Evolutionary conservation across 2,113 vertebrate species (phyloP).

Genomic region (Datnioides undecimradiatus): DNA sequence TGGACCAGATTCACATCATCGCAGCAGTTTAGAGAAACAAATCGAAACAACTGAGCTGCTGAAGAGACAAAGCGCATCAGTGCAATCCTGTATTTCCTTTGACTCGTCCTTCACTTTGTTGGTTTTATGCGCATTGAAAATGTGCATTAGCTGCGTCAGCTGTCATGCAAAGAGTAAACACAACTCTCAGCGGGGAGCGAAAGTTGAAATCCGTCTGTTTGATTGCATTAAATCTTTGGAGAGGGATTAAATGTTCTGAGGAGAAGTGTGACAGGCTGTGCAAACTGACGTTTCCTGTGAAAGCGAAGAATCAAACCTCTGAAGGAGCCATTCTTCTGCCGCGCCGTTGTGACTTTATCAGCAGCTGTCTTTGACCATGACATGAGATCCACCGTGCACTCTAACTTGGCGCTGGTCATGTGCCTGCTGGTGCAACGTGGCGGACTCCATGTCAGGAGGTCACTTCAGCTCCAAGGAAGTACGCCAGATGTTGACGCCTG

Average conservation of each 20-base stretch:
- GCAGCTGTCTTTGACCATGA: not conserved
- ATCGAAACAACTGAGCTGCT: too few relatives aligned
- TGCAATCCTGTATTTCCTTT: not conserved
- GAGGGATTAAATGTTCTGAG: not conserved
- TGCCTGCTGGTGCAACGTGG: too few relatives aligned
- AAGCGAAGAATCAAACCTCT: not conserved
- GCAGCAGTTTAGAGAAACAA: too few relatives aligned
- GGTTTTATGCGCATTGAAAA: not conserved
- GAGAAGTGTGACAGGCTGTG: not conserved
- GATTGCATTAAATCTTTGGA: not conserved
- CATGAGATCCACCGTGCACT: too few relatives aligned
- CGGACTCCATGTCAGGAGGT: too few relatives aligned
- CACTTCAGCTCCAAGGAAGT: too few relatives aligned
- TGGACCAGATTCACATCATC: too few relatives aligned
- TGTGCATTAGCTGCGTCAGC: not conserved
- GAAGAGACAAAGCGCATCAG: too few relatives aligned
- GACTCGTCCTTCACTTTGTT: not conserved
- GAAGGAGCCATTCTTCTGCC: not conserved
- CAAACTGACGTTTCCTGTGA: not conserved
- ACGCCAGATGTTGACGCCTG: too few relatives aligned
- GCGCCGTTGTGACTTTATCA: not conserved
- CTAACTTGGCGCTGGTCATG: too few relatives aligned
- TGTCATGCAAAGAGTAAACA: conserved; percentile 6
- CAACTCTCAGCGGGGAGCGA: not conserved
- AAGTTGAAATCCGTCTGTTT: not conserved